phyloP scores from a whole-genome alignment of 2,797 vertebrate species.

The Leptoclinus maculatus region DNA sequence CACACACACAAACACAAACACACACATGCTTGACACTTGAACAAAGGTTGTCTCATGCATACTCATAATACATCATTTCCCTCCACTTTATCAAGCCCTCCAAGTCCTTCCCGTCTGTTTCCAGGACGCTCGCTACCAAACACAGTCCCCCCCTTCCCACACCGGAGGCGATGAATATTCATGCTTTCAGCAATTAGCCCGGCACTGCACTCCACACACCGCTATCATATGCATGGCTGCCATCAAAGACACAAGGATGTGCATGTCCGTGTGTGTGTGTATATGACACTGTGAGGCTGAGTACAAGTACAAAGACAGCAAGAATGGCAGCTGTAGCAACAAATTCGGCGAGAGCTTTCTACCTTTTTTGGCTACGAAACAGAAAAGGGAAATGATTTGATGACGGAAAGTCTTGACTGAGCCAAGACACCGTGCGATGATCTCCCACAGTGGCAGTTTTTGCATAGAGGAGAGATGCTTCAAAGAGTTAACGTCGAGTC shows the following conservation, averaged over 20 bases:
- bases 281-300: constrained; percentile 23
- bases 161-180: constrained; percentile 70
- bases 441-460: constrained; percentile 37
- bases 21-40: constrained; percentile 22
- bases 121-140: constrained; percentile 48
- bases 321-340: constrained; percentile 40
- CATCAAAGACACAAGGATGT: constrained; percentile 50
- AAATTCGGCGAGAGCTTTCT: constrained; percentile 34
- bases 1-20: neutral
- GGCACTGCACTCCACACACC: constrained; percentile 30
- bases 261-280: constrained; percentile 26
- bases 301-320: constrained; percentile 12
- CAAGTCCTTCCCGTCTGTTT: constrained; percentile 54
- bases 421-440: constrained; percentile 44
- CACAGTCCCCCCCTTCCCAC: constrained; percentile 33
- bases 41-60: constrained; percentile 54
- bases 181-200: constrained; percentile 72
- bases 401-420: constrained; percentile 45
- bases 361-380: constrained; percentile 49
- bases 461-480: constrained; percentile 28
- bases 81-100: constrained; percentile 37
- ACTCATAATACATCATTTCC: constrained; percentile 46
- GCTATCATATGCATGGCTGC: constrained; percentile 53
- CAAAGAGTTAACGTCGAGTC: constrained; percentile 33
- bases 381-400: constrained; percentile 39